A percentile compares a stretch with the other conserved stretches of the same genome.
Conservation (phyloP, 2,113 vertebrate genomes). For the Etheostoma cragini region DNA sequence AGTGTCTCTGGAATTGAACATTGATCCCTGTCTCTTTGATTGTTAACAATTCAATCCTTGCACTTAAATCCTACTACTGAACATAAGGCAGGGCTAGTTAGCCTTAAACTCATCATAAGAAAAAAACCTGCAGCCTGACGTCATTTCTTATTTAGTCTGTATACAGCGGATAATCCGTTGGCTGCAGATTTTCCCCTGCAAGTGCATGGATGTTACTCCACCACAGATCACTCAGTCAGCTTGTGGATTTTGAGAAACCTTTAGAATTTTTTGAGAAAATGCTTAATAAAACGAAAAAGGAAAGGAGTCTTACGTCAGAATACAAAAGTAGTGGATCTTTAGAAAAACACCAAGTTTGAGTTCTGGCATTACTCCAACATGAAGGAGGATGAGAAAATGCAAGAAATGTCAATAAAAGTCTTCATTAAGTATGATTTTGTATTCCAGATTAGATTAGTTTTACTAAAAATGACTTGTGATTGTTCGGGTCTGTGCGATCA, state of each 20-base stretch:
- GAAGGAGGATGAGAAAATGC: background rate
- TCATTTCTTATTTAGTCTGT: background rate
- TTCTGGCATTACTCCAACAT: background rate
- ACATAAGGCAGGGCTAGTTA: background rate
- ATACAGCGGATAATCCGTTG: background rate
- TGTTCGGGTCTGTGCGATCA: background rate
- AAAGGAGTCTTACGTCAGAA: background rate
- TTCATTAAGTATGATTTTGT: slow-evolving; percentile 7
- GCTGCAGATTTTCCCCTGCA: background rate
- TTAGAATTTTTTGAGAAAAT: background rate
- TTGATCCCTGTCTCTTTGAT: slow-evolving; percentile 49
- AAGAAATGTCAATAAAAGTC: background rate
- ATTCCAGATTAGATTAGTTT: slow-evolving; percentile 4
- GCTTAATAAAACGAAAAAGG: no score
- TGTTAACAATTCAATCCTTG: slow-evolving; percentile 44
- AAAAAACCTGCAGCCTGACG: background rate
- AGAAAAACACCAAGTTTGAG: background rate
- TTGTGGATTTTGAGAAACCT: background rate
- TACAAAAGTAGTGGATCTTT: background rate
- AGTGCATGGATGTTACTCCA: slow-evolving; percentile 4
- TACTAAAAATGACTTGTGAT: slow-evolving; percentile 14
- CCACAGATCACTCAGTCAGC: background rate
- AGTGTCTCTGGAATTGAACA: slow-evolving; percentile 36
- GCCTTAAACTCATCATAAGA: slow-evolving; percentile 6
- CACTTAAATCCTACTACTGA: background rate